phyloP scores from a whole-genome alignment of 2,888 invertebrate species.

The Fissipunctia ypsillon region DNA sequence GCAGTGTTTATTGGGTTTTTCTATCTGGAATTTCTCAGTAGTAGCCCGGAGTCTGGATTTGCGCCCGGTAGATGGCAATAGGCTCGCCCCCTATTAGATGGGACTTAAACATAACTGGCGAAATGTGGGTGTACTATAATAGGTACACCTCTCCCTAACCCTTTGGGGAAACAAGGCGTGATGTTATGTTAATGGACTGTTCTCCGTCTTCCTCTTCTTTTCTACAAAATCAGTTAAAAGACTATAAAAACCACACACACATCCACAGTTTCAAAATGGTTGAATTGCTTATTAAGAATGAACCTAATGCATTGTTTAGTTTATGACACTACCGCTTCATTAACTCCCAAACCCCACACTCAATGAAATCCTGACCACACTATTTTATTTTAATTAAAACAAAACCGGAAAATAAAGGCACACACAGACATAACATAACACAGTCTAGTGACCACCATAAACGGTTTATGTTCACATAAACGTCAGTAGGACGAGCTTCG shows the following conservation, averaged over 20 bases:
- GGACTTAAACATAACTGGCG: no score
- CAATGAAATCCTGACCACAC: background rate
- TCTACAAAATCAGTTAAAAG: background rate
- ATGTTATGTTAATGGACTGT: background rate
- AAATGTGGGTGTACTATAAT: no score
- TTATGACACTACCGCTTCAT: background rate
- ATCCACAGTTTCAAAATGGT: no score
- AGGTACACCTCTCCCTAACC: no score
- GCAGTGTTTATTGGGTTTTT: no score
- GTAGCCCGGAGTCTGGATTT: no score
- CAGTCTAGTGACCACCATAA: constrained; percentile 64
- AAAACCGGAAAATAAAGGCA: constrained; percentile 25
- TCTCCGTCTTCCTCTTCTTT: background rate
- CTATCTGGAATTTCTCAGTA: no score
- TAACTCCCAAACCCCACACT: background rate
- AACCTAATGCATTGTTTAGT: constrained; percentile 1
- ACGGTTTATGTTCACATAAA: constrained; percentile 64
- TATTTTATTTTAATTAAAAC: constrained; percentile 31
- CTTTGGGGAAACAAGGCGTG: no score
- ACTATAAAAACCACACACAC: background rate
- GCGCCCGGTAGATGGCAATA: no score
- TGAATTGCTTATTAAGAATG: background rate
- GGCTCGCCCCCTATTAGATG: no score
- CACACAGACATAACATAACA: constrained; percentile 36
- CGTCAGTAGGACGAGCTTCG: constrained; percentile 60